A percentile compares a stretch with the other conserved stretches of the same genome.
Conservation (phyloP, 92 coral and sea anemone species). For the Micromussa lordhowensis region DNA sequence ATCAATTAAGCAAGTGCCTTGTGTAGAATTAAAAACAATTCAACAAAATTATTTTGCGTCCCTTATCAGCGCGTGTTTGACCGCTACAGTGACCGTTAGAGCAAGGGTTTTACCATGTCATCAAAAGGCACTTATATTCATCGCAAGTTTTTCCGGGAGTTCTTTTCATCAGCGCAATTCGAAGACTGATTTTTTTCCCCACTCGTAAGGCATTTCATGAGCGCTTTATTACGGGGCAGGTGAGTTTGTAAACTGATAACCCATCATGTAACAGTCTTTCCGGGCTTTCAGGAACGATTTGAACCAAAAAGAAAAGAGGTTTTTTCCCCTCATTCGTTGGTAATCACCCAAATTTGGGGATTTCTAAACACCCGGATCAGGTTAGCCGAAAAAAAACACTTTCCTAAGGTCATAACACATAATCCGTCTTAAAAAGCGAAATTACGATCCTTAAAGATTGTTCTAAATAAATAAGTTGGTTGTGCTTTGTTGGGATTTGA, state of each 20-base stretch:
- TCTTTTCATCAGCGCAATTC: neutral
- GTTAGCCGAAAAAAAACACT: neutral
- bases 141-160: neutral
- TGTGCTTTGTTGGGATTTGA: neutral
- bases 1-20: constrained; percentile 1
- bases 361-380: neutral
- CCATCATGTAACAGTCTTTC: neutral
- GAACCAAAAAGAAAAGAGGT: neutral
- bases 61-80: neutral
- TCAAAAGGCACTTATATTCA: neutral
- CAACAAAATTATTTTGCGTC: neutral
- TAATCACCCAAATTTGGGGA: neutral
- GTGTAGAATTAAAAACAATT: neutral
- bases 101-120: neutral
- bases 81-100: neutral
- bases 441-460: neutral
- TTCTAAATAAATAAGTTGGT: neutral
- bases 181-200: neutral
- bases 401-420: neutral
- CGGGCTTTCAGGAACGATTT: neutral
- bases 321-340: neutral
- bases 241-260: neutral
- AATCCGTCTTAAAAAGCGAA: neutral
- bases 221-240: neutral
- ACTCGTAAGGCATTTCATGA: neutral